Conservation (phyloP, 1,140 invertebrate species). For the Limonius californicus region DNA sequence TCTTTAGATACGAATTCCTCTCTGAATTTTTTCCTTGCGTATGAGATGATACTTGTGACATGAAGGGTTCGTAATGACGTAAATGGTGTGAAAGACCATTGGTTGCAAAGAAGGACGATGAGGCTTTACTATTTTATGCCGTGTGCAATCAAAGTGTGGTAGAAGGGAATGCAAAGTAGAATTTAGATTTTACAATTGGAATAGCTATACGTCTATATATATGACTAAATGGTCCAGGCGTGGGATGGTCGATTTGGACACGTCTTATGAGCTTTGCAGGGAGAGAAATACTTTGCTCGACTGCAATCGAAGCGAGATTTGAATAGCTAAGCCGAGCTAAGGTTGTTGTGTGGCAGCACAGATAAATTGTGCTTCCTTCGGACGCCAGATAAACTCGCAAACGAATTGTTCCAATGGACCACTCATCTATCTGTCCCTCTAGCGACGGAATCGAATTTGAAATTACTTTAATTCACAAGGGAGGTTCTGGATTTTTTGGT, state of each 20-base stretch:
- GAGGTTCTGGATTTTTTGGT: conserved; percentile 43
- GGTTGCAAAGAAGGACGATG: conserved; percentile 4
- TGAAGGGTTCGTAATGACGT: conserved; percentile 2
- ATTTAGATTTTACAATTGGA: conserved; percentile 46
- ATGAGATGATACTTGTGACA: too few relatives aligned
- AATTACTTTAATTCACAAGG: conserved; percentile 48
- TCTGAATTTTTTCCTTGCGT: too few relatives aligned
- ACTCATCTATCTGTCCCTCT: conserved; percentile 48
- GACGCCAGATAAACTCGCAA: conserved; percentile 35
- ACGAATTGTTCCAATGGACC: conserved; percentile 43
- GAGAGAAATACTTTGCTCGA: conserved; percentile 35
- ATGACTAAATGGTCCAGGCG: conserved; percentile 37
- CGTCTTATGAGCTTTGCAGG: conserved; percentile 24
- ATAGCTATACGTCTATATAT: conserved; percentile 44
- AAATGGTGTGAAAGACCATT: conserved; percentile 12
- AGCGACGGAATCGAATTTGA: conserved; percentile 47
- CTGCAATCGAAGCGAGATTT: conserved; percentile 47
- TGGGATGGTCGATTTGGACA: conserved; percentile 29
- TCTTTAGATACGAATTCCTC: too few relatives aligned
- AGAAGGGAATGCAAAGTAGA: conserved; percentile 44
- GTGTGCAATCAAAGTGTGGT: conserved; percentile 25
- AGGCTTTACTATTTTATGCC: conserved; percentile 19
- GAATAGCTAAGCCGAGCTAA: conserved; percentile 46
- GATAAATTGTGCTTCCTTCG: conserved; percentile 37
- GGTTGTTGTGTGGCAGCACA: conserved; percentile 42